Evolutionary conservation across 1,140 invertebrate species (phyloP).

Genomic region (Drosophila punjabiensis): DNA sequence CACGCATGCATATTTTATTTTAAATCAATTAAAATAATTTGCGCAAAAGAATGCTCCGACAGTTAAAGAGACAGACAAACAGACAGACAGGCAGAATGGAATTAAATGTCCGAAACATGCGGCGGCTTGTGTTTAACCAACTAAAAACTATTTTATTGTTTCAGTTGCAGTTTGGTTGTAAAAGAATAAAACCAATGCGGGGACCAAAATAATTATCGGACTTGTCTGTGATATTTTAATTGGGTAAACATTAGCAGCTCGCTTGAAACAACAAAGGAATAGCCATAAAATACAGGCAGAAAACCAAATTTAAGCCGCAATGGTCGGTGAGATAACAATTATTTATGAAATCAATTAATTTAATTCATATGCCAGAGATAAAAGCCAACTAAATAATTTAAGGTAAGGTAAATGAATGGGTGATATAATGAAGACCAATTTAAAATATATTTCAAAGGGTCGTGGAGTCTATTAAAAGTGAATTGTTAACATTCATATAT

Average conservation of each 20-base stretch:
- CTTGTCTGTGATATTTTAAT: slow-evolving; percentile 38
- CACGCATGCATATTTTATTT: slow-evolving; percentile 66
- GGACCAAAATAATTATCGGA: slow-evolving; percentile 27
- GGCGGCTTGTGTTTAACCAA: slow-evolving; percentile 57
- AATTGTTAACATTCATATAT: not conserved
- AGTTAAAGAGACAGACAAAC: slow-evolving; percentile 26
- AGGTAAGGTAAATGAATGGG: not conserved
- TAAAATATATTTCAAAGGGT: not conserved
- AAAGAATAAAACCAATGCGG: slow-evolving; percentile 19
- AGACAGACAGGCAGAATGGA: slow-evolving; percentile 14
- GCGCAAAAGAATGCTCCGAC: slow-evolving; percentile 17
- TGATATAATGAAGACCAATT: not conserved
- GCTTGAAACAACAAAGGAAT: slow-evolving; percentile 11
- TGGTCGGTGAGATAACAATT: slow-evolving; percentile 15
- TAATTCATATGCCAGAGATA: not conserved
- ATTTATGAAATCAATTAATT: slow-evolving; percentile 4
- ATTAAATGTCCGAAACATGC: slow-evolving; percentile 49
- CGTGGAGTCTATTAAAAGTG: not conserved
- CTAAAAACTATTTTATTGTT: slow-evolving; percentile 65
- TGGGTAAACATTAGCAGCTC: slow-evolving; percentile 22
- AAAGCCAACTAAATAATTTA: slow-evolving; percentile 8
- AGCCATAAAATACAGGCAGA: not conserved
- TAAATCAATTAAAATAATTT: slow-evolving; percentile 66
- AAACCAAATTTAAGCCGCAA: slow-evolving; percentile 8
- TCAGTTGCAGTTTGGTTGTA: slow-evolving; percentile 17